Conservation (phyloP, 1,140 invertebrate genomes). For the Zaprionus nigranus region DNA sequence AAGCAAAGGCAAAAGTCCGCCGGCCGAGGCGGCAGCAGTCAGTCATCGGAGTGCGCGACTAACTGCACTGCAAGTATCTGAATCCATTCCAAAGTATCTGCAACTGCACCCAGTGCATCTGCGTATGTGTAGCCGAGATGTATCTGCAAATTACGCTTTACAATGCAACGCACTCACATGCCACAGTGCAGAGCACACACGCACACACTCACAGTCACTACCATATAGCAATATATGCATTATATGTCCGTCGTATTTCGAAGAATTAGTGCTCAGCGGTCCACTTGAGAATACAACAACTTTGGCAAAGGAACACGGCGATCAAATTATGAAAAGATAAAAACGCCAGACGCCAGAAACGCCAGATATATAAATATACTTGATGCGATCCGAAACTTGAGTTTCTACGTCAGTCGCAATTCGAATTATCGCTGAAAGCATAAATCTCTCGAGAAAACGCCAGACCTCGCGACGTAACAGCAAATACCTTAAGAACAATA, state of each 20-base stretch:
- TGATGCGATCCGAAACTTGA: conserved; percentile 35
- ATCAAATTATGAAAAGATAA: conserved; percentile 45
- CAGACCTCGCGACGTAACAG: background rate
- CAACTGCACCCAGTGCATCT: background rate
- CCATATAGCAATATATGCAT: conserved; percentile 6
- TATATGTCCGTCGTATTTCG: conserved; percentile 12
- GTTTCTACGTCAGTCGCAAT: conserved; percentile 31
- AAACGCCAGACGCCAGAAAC: conserved; percentile 43
- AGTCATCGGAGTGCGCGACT: conserved; percentile 51
- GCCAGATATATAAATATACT: conserved; percentile 27
- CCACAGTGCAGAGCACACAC: background rate
- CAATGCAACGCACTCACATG: conserved; percentile 21
- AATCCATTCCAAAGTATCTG: conserved; percentile 63
- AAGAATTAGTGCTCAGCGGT: conserved; percentile 21
- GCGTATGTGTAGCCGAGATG: conserved; percentile 7
- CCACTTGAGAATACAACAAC: conserved; percentile 37
- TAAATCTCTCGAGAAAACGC: conserved; percentile 6
- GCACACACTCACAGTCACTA: background rate
- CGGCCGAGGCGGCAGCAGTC: conserved; percentile 58
- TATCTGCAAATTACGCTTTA: conserved; percentile 28
- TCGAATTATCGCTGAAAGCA: conserved; percentile 21
- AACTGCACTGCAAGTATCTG: conserved; percentile 68
- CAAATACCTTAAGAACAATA: conserved; percentile 9
- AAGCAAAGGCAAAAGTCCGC: conserved; percentile 69
- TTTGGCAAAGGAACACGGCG: conserved; percentile 24